These are phyloP conservation scores for Lingula anatina DNA, from an alignment of 2,888 invertebrate species.

Conservation along the genomic window DNA sequence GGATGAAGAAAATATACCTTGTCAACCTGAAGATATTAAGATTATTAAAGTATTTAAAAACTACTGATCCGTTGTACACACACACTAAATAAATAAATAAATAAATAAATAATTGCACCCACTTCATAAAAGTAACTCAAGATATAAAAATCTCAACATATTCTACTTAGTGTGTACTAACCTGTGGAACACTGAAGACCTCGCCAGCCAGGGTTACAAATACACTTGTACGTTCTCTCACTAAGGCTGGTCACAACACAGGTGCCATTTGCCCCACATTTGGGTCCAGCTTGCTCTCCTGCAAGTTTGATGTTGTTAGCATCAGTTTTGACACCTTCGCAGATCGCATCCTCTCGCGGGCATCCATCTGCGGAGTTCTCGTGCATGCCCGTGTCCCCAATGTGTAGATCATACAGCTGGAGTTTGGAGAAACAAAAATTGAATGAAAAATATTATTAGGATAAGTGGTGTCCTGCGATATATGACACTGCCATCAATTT, in stretches of 20 bases:
- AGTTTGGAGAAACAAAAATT: slow-evolving; percentile 16
- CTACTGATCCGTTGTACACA: no score
- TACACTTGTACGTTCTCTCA: slow-evolving; percentile 67
- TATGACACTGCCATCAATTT: no score
- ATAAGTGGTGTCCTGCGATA: no score
- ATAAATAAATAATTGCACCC: no score
- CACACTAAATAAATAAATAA: no score
- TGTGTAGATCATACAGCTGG: slow-evolving; percentile 78
- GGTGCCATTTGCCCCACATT: slow-evolving; percentile 61
- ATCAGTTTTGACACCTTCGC: slow-evolving; percentile 63
- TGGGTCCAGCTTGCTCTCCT: slow-evolving; percentile 8
- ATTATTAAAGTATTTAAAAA: no score
- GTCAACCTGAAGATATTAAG: no score
- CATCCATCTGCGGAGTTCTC: slow-evolving; percentile 63
- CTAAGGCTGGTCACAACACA: slow-evolving; percentile 82
- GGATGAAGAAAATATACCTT: no score
- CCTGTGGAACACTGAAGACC: slow-evolving; percentile 59
- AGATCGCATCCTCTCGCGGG: slow-evolving; percentile 86
- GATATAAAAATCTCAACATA: no score
- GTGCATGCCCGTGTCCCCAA: slow-evolving; percentile 79
- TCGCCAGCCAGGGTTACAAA: slow-evolving; percentile 92
- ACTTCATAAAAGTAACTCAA: no score
- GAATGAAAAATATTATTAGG: no score
- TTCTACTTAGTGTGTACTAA: no score
- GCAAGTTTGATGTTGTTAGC: slow-evolving; percentile 6